Evolutionary conservation across 2,888 invertebrate genomes (phyloP).

Genomic region (Drosophila pseudotalamancana): DNA sequence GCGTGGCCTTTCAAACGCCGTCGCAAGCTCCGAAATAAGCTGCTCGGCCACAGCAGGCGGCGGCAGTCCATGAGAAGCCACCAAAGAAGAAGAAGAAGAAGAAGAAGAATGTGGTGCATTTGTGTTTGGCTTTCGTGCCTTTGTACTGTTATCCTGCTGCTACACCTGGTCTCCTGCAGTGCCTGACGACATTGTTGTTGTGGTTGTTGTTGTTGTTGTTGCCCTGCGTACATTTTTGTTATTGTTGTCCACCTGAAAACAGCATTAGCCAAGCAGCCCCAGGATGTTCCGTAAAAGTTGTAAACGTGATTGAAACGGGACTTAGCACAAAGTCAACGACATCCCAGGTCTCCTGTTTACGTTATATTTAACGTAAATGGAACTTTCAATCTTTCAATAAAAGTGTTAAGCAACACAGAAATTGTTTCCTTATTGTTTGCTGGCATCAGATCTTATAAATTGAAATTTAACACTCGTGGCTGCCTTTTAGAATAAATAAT

Average conservation of each 20-base stretch:
- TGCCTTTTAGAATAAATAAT: too few species aligned
- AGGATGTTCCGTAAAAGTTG: conserved; percentile 57
- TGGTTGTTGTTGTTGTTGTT: conserved; percentile 23
- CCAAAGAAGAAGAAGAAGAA: conserved; percentile 5
- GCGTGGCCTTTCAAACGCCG: conserved; percentile 47
- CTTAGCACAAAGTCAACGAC: conserved; percentile 18
- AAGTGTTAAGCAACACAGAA: conserved; percentile 7
- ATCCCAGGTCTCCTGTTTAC: neutral
- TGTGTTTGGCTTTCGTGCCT: conserved; percentile 56
- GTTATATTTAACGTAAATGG: conserved; percentile 53
- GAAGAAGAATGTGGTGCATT: conserved; percentile 62
- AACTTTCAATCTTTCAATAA: conserved; percentile 47
- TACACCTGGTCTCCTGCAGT: conserved; percentile 36
- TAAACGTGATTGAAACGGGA: conserved; percentile 55
- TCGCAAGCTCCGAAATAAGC: conserved; percentile 12
- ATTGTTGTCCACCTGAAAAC: conserved; percentile 28
- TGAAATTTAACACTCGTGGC: too few species aligned
- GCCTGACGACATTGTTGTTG: conserved; percentile 41
- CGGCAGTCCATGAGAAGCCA: conserved; percentile 15
- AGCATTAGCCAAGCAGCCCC: conserved; percentile 44
- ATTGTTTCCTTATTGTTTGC: neutral
- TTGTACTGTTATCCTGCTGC: conserved; percentile 18
- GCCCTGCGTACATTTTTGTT: too few species aligned
- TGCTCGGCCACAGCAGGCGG: conserved; percentile 31
- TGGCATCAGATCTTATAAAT: too few species aligned